Percentiles rank a stretch among this genome's conserved stretches.
Conservation (phyloP, 2,797 vertebrate species). For the Melanotaenia nigrans region DNA sequence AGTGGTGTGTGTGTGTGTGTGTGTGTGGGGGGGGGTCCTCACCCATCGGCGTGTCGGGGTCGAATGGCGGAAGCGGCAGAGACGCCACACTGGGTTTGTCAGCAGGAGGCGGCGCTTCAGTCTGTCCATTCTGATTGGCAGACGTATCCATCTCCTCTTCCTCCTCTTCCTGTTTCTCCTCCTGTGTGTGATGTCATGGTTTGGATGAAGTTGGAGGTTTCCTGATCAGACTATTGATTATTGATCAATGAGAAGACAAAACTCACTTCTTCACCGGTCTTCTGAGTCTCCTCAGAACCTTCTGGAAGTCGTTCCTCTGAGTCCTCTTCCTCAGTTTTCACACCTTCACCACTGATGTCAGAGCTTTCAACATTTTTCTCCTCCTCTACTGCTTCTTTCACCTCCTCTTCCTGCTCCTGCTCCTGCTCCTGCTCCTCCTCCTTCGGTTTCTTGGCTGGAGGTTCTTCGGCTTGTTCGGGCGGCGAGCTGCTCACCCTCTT, state of each 20-base stretch:
- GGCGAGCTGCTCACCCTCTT: constrained; percentile 58
- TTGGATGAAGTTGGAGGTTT: background rate
- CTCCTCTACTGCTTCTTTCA: background rate
- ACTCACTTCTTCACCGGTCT: constrained; percentile 27
- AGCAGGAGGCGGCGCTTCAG: background rate
- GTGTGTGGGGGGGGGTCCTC: constrained; percentile 60
- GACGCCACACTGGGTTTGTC: constrained; percentile 57
- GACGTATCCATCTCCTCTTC: background rate
- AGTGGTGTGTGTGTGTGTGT: too few relatives aligned
- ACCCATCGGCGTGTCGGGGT: constrained; percentile 90
- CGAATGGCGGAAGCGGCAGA: constrained; percentile 86
- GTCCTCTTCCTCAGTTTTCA: background rate
- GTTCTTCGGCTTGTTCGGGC: constrained; percentile 66
- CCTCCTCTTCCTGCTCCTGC: background rate
- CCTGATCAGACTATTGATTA: background rate
- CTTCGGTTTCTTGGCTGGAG: constrained; percentile 72
- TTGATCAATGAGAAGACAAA: background rate
- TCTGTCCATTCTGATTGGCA: constrained; percentile 30
- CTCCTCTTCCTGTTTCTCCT: constrained; percentile 2
- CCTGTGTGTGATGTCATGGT: background rate
- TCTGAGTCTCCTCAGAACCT: constrained; percentile 6
- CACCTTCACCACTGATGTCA: background rate
- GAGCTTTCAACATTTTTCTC: background rate
- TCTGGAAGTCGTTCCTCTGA: constrained; percentile 14
- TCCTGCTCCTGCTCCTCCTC: constrained; percentile 41